Conservation (phyloP, 2,888 invertebrate species). For the Thysanoteuthis rhombus region DNA sequence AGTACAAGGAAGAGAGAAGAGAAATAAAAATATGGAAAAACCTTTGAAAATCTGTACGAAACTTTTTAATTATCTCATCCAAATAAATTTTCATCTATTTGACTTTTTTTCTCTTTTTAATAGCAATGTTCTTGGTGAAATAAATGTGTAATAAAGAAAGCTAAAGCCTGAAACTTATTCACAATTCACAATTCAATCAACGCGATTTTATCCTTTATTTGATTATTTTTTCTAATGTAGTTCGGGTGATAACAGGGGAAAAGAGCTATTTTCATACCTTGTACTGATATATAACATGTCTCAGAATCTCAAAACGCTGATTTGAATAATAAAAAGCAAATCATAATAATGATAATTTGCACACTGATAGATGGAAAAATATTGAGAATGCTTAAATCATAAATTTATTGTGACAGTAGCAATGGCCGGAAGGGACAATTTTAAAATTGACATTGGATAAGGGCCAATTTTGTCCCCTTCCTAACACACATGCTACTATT, state of each 20-base stretch:
- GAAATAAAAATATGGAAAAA: neutral
- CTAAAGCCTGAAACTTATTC: neutral
- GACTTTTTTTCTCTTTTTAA: neutral
- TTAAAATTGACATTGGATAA: neutral
- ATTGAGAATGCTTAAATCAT: neutral
- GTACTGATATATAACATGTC: neutral
- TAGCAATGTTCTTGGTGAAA: neutral
- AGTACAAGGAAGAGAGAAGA: neutral
- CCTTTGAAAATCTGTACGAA: neutral
- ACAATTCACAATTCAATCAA: neutral
- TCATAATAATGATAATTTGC: neutral
- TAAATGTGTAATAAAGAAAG: conserved; percentile 12
- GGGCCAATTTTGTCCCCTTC: neutral
- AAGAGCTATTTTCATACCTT: neutral
- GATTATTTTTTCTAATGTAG: neutral
- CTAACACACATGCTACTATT: neutral
- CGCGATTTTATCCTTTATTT: neutral
- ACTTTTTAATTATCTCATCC: neutral
- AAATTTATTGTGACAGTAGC: neutral
- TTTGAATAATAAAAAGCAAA: neutral
- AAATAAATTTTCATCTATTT: neutral
- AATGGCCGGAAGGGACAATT: neutral
- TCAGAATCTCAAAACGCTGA: neutral
- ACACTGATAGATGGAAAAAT: neutral
- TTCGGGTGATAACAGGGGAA: neutral